Evolutionary conservation across 2,888 invertebrate genomes (phyloP).

Genomic region (Villa cingulata): DNA sequence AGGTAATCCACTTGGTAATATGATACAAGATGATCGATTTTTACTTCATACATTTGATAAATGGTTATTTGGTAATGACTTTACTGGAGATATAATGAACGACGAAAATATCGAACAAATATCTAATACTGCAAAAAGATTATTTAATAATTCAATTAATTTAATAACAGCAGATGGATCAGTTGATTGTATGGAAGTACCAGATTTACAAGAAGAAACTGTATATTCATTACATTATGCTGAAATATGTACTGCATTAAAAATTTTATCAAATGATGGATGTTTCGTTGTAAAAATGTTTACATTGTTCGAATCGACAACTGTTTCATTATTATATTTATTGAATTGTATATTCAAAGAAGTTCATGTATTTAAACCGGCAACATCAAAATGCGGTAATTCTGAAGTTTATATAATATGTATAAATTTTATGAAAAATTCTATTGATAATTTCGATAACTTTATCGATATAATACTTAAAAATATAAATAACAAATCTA

Average conservation of each 20-base stretch:
- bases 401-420: slow-evolving; percentile 85
- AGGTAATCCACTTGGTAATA: slow-evolving; percentile 54
- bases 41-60: slow-evolving; percentile 60
- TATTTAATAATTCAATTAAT: slow-evolving; percentile 42
- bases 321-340: slow-evolving; percentile 64
- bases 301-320: slow-evolving; percentile 74
- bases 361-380: slow-evolving; percentile 73
- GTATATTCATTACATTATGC: slow-evolving; percentile 71
- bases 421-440: slow-evolving; percentile 30
- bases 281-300: slow-evolving; percentile 78
- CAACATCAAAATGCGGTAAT: slow-evolving; percentile 87
- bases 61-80: slow-evolving; percentile 80
- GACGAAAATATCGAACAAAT: slow-evolving; percentile 53
- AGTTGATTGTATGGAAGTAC: slow-evolving; percentile 71
- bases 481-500: slow-evolving; percentile 31
- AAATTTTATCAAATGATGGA: slow-evolving; percentile 55
- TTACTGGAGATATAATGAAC: slow-evolving; percentile 71
- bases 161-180: slow-evolving; percentile 90
- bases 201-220: slow-evolving; percentile 72
- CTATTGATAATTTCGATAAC: background rate
- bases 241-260: slow-evolving; percentile 66
- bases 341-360: slow-evolving; percentile 59
- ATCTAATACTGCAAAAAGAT: slow-evolving; percentile 6
- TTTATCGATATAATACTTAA: slow-evolving; percentile 12
- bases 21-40: slow-evolving; percentile 75